These are phyloP conservation scores for Gallinago nigripennis DNA, from an alignment of 2,797 vertebrate genomes.

Conservation along the genomic window DNA sequence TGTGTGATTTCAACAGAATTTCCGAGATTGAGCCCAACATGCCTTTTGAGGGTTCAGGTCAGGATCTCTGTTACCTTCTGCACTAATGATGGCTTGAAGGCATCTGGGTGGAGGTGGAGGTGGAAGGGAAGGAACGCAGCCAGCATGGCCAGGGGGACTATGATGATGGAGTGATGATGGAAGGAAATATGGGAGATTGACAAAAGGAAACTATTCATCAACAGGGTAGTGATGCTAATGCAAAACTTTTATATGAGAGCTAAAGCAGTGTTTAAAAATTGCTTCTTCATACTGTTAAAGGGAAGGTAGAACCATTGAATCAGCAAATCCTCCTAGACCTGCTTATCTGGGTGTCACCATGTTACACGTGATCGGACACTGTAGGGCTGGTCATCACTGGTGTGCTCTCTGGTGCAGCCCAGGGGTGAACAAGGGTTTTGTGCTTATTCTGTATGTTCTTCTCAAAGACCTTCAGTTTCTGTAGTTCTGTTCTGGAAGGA, in stretches of 20 bases:
- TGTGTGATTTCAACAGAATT: background rate
- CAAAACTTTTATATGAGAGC: background rate
- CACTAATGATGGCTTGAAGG: background rate
- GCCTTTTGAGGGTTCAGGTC: accelerated
- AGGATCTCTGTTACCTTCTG: background rate
- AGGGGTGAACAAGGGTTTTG: background rate
- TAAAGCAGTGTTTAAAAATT: background rate
- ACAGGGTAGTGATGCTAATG: background rate
- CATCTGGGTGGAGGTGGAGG: background rate
- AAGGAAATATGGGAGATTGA: background rate
- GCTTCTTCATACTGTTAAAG: background rate
- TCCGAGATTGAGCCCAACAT: background rate
- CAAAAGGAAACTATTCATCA: background rate
- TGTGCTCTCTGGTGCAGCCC: background rate
- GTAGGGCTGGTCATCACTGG: background rate
- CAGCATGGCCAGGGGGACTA: background rate
- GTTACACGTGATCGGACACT: accelerated
- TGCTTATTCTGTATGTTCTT: background rate
- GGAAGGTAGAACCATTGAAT: background rate
- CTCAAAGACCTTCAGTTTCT: background rate
- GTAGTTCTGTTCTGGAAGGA: background rate
- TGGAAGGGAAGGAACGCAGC: background rate
- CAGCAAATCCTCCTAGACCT: background rate
- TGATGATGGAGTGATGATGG: accelerated
- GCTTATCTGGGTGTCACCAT: background rate